Evolutionary conservation across 1,140 invertebrate species (phyloP).

Genomic region (Drosophila aff.): DNA sequence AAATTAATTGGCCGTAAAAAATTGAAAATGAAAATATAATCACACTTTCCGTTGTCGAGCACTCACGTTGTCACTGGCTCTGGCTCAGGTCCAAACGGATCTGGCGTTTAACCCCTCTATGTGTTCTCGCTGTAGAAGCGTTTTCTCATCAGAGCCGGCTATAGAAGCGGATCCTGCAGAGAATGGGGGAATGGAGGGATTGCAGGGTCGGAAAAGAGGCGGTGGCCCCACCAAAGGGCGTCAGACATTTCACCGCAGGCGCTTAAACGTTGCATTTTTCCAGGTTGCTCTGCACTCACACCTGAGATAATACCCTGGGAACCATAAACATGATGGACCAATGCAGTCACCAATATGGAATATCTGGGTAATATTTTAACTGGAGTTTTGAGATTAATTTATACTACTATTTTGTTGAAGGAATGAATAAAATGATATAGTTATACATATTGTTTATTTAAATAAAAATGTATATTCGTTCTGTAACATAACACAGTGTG

Average conservation of each 20-base stretch:
- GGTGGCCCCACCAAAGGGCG: conserved; percentile 60
- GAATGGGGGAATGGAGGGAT: too few relatives aligned
- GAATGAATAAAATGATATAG: not conserved
- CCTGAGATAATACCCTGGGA: conserved; percentile 34
- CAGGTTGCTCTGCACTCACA: conserved; percentile 19
- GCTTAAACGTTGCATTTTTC: conserved; percentile 73
- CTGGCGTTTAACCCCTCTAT: conserved; percentile 63
- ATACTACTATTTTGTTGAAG: not conserved
- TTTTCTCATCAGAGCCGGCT: conserved; percentile 66
- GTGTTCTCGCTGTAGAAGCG: conserved; percentile 18
- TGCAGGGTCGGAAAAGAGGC: not conserved
- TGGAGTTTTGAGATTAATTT: not conserved
- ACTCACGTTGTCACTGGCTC: conserved; percentile 39
- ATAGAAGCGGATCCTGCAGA: conserved; percentile 6
- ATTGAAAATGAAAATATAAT: conserved; percentile 85
- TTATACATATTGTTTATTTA: not conserved
- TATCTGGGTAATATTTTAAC: not conserved
- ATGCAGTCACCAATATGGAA: not conserved
- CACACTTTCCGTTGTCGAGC: conserved; percentile 76
- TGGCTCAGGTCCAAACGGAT: conserved; percentile 60
- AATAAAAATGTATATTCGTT: too few relatives aligned
- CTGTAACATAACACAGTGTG: too few relatives aligned
- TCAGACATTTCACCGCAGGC: conserved; percentile 76
- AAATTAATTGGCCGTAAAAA: conserved; percentile 85
- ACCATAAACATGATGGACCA: not conserved